Conservation (phyloP, 2,113 vertebrate species). For the Pterocles gutturalis region DNA sequence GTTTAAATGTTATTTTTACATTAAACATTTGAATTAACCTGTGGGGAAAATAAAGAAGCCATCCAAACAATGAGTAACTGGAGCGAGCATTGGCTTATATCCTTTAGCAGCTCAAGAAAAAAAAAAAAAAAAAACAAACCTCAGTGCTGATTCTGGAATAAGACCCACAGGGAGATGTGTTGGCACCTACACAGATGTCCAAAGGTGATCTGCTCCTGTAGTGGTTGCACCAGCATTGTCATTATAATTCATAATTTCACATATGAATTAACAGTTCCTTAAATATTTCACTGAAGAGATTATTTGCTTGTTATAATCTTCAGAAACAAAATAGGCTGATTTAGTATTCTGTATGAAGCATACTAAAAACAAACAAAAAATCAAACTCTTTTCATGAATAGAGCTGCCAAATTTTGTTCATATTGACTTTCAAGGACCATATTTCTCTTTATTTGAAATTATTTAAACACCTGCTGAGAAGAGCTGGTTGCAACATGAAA, state of each 20-base stretch:
- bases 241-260: background rate
- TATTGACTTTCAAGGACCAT: background rate
- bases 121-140: accelerated
- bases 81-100: background rate
- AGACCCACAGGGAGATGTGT: background rate
- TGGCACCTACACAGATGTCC: background rate
- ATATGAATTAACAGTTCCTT: background rate
- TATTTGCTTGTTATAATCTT: background rate
- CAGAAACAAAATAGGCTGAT: background rate
- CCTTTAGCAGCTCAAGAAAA: background rate
- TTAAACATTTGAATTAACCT: background rate
- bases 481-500: constrained; percentile 1
- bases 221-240: background rate
- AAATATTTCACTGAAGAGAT: background rate
- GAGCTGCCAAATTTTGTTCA: background rate
- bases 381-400: background rate
- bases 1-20: background rate
- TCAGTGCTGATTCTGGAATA: background rate
- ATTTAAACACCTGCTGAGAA: constrained; percentile 26
- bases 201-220: background rate
- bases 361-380: constrained; percentile 12
- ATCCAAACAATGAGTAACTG: background rate
- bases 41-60: background rate
- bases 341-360: background rate
- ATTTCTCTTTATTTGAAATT: constrained; percentile 5